Evolutionary conservation across 2,797 vertebrate genomes (phyloP).

Genomic region (Aulostomus chinensis): DNA sequence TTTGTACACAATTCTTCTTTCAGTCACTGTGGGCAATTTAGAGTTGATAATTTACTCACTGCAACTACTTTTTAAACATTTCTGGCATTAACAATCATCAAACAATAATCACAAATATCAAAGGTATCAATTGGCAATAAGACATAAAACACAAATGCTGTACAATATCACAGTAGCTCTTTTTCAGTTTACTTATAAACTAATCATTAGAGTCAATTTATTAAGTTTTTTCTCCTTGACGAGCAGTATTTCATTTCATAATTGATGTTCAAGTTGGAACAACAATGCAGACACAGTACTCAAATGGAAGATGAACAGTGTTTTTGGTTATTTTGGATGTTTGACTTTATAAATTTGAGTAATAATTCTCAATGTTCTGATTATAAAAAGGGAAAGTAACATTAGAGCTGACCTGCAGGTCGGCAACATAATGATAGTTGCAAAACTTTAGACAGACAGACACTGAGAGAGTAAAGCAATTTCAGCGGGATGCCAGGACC

Average conservation of each 20-base stretch:
- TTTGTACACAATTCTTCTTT: too few relatives aligned
- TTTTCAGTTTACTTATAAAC: background rate
- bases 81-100: too few relatives aligned
- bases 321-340: too few relatives aligned
- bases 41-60: too few relatives aligned
- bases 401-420: slow-evolving; percentile 13
- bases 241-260: background rate
- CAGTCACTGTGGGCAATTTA: too few relatives aligned
- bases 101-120: too few relatives aligned
- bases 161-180: too few relatives aligned
- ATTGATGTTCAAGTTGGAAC: background rate
- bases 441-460: slow-evolving; percentile 22
- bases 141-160: too few relatives aligned
- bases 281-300: too few relatives aligned
- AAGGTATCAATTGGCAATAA: too few relatives aligned
- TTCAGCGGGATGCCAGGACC: slow-evolving; percentile 44
- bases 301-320: too few relatives aligned
- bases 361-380: background rate
- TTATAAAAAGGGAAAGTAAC: slow-evolving; percentile 11
- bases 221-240: background rate
- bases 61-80: too few relatives aligned
- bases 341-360: background rate
- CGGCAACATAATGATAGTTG: slow-evolving; percentile 13
- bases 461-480: slow-evolving; percentile 40
- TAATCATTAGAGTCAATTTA: background rate